Evolutionary conservation across 2,797 vertebrate genomes (phyloP).

Genomic region (Paedocypris micromegethes): DNA sequence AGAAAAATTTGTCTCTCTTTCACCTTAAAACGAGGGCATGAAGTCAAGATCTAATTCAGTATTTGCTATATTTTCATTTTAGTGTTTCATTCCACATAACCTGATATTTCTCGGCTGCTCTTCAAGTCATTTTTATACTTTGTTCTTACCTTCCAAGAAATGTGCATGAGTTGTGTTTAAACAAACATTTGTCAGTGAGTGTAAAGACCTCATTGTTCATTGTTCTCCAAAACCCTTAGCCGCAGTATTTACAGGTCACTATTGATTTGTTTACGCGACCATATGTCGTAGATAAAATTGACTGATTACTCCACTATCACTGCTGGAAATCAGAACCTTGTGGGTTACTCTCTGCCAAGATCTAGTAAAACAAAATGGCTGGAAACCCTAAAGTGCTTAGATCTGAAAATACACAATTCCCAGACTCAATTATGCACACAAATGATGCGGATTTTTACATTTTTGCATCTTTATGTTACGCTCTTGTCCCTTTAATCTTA

Average conservation of each 20-base stretch:
- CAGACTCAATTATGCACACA: too few species aligned
- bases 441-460: too few species aligned
- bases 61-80: too few species aligned
- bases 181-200: constrained; percentile 37
- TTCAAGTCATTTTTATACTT: constrained; percentile 40
- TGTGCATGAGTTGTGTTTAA: constrained; percentile 10
- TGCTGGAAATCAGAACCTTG: constrained; percentile 35
- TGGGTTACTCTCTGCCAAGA: constrained; percentile 28
- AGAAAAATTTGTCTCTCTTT: constrained; percentile 57
- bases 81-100: too few species aligned
- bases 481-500: too few species aligned
- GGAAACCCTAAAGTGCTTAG: constrained; percentile 37
- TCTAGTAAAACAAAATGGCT: constrained; percentile 44
- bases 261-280: constrained; percentile 36
- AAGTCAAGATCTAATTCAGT: too few species aligned
- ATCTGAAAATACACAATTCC: constrained; percentile 31
- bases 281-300: constrained; percentile 31
- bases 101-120: neutral
- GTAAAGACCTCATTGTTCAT: constrained; percentile 31
- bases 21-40: constrained; percentile 49
- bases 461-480: too few species aligned
- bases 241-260: constrained; percentile 34
- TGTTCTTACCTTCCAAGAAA: constrained; percentile 33
- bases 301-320: constrained; percentile 21
- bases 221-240: constrained; percentile 19